phyloP scores from a whole-genome alignment of 1,140 invertebrate species.

The Littorina saxatilis region DNA sequence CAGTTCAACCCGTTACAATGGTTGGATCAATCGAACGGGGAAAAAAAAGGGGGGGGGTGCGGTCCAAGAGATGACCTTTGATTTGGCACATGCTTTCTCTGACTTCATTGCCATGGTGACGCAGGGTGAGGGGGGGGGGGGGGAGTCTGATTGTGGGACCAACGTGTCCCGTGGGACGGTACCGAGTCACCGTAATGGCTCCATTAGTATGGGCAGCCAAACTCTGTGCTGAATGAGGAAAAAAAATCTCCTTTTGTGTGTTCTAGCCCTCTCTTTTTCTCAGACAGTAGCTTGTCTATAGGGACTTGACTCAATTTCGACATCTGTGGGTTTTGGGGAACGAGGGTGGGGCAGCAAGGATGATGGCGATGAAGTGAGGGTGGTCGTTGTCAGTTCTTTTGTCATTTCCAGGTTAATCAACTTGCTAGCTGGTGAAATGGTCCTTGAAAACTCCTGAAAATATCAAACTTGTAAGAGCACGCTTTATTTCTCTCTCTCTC shows the following conservation, averaged over 20 bases:
- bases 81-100: constrained; percentile 20
- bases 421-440: too few relatives aligned
- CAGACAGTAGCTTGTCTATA: background rate
- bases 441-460: too few relatives aligned
- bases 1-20: background rate
- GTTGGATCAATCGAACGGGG: background rate
- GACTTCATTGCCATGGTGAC: constrained; percentile 20
- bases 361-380: too few relatives aligned
- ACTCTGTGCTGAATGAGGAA: background rate
- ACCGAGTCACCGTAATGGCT: background rate
- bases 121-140: background rate
- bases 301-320: background rate
- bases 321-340: too few relatives aligned
- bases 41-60: constrained; percentile 31
- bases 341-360: too few relatives aligned
- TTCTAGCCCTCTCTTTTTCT: background rate
- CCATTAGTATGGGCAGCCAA: constrained; percentile 26
- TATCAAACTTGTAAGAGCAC: too few relatives aligned
- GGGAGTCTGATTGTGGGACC: background rate
- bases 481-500: constrained; percentile 26
- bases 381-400: too few relatives aligned
- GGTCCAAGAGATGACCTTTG: constrained; percentile 2
- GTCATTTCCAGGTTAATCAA: too few relatives aligned
- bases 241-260: background rate
- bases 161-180: background rate